phyloP scores from a whole-genome alignment of 2,888 invertebrate species.

The Drosophila pegasa region DNA sequence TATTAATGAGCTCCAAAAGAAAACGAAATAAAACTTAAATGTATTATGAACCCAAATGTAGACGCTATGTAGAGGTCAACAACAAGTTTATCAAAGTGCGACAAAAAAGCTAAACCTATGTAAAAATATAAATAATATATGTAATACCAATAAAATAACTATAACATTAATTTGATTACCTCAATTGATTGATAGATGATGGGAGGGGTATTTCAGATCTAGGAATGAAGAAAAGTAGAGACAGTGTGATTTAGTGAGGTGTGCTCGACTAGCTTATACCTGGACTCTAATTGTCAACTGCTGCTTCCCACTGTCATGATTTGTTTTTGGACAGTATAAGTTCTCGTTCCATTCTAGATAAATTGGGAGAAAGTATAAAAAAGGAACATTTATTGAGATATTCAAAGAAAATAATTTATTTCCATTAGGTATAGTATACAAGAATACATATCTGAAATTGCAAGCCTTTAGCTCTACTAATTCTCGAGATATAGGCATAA shows the following conservation, averaged over 20 bases:
- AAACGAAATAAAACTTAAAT: slow-evolving; percentile 41
- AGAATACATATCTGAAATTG: background rate
- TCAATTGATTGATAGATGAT: background rate
- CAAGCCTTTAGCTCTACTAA: background rate
- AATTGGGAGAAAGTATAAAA: too few relatives aligned
- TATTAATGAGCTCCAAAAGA: slow-evolving; percentile 44
- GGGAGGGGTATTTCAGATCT: background rate
- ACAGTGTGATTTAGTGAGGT: background rate
- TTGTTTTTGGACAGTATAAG: too few relatives aligned
- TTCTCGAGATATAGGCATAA: background rate
- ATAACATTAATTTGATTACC: slow-evolving; percentile 14
- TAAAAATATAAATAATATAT: slow-evolving; percentile 35
- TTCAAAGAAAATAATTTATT: background rate
- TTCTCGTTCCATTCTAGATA: too few relatives aligned
- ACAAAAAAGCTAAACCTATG: slow-evolving; percentile 42
- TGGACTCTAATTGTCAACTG: background rate
- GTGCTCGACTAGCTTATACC: background rate
- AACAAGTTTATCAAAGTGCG: slow-evolving; percentile 57
- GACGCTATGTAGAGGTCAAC: slow-evolving; percentile 37
- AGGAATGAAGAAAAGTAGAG: background rate
- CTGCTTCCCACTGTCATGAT: background rate
- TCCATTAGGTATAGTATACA: background rate
- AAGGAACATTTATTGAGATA: background rate
- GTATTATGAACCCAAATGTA: slow-evolving; percentile 27
- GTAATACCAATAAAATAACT: slow-evolving; percentile 50